phyloP scores from a whole-genome alignment of 2,797 vertebrate genomes.

The Peromyscus melanophrys region DNA sequence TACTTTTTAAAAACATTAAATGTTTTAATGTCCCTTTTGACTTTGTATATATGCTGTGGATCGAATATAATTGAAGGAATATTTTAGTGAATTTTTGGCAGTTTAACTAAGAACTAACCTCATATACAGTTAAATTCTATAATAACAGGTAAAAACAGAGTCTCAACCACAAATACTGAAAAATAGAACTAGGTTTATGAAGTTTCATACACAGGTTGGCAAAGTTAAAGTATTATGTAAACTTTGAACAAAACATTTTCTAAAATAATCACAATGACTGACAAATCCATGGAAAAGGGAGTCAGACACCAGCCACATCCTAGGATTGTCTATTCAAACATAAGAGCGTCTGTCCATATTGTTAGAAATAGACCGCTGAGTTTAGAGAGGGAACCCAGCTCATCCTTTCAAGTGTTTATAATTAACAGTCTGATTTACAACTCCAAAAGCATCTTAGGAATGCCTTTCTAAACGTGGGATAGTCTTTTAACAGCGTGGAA shows the following conservation, averaged over 20 bases:
- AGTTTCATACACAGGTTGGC: not conserved
- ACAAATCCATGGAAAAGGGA: not conserved
- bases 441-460: constrained; percentile 68
- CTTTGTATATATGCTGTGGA: not conserved
- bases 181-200: not conserved
- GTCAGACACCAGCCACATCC: not conserved
- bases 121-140: not conserved
- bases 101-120: constrained; percentile 51
- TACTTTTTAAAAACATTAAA: constrained; percentile 25
- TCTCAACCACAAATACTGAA: not conserved
- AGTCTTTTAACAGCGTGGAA: constrained; percentile 40
- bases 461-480: constrained; percentile 58
- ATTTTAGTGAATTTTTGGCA: constrained; percentile 50
- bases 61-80: constrained; percentile 33
- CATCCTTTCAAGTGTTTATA: constrained; percentile 44
- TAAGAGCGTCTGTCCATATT: not conserved
- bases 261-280: constrained; percentile 22
- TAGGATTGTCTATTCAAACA: constrained; percentile 4
- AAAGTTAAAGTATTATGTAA: not conserved
- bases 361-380: not conserved
- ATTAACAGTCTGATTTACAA: constrained; percentile 55
- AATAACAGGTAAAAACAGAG: not conserved
- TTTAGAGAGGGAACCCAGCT: not conserved
- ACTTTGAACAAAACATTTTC: constrained; percentile 21
- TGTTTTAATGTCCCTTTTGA: not conserved